Base-by-base conservation (phyloP, 1,140 invertebrate genomes). In the Tetragonula clypearis region DNA sequence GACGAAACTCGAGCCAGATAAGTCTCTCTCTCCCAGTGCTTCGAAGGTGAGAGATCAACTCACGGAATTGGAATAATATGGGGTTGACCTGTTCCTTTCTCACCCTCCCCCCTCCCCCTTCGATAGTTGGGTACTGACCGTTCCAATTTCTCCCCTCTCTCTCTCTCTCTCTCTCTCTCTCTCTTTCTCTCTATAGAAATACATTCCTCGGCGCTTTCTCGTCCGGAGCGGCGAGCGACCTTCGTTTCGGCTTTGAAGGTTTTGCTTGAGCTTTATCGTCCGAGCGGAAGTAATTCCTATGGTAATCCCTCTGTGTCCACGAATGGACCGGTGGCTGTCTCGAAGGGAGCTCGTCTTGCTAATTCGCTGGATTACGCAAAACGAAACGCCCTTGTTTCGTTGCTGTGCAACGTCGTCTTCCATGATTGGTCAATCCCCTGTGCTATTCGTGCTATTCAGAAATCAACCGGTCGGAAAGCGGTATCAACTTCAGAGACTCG, bases 221-320 rank as follows among this genome's bases (percentile, higher is more conserved):
- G 26, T 6, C 5, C 55, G 49, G 9, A 35, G 55, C 72, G 14
- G 1, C 23, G 69, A 87, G 82, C 65, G 17, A 88, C 30, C 87
- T 81, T 81, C 79, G 87, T 69, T 76, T 71, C 76, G 60, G 76
- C 84, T 86, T 86, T 79, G 84, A 86, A 89, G 75, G 81, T 89
- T 89, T 80, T 69, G 62, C 79, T 69, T 53, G 69, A 35, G 68
- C 84, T 89, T 82, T 83, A 89, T 88, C 87, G 77, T 87, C 77
- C 87, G 75, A 69, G 82, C 82, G 86, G 77, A 90, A 90, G 89
- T 92, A 93, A 93, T 93, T 94, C 91, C 91, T 89, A 93, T 93
- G 93, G 90, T 94, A 93, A 94, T 94, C 91, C 90, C 88, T 93
- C 93, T 93, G 93, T 93, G 92, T 92, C 87, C 85, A 66, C 72